Conservation (phyloP, 1,140 invertebrate species). For the Drosophila sucinea region DNA sequence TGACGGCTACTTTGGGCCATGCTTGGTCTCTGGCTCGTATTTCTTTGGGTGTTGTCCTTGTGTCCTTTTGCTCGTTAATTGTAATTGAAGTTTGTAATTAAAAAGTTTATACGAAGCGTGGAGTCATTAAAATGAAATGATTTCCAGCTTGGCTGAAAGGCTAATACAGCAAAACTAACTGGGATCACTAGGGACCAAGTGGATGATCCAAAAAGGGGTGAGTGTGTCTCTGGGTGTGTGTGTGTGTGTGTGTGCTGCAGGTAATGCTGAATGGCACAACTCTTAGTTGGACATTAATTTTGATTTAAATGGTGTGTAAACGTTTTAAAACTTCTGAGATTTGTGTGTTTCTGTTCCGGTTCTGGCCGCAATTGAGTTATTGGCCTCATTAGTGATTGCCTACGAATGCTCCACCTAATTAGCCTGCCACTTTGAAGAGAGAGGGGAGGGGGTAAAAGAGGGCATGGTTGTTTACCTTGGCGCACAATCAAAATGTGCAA, state of each 20-base stretch:
- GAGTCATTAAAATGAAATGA: constrained; percentile 74
- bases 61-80: constrained; percentile 65
- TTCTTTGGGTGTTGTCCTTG: constrained; percentile 16
- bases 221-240: background rate
- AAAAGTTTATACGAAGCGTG: constrained; percentile 73
- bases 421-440: constrained; percentile 2
- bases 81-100: constrained; percentile 81
- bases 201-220: background rate
- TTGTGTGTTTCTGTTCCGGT: constrained; percentile 42
- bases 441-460: background rate
- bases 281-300: constrained; percentile 58
- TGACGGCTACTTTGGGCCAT: constrained; percentile 22
- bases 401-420: constrained; percentile 24
- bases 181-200: constrained; percentile 2
- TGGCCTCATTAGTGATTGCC: constrained; percentile 57
- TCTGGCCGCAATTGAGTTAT: constrained; percentile 71
- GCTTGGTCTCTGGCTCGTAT: constrained; percentile 4
- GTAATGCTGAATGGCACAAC: constrained; percentile 19
- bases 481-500: constrained; percentile 58
- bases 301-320: constrained; percentile 78
- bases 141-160: constrained; percentile 43
- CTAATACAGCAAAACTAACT: constrained; percentile 36
- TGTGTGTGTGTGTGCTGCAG: constrained; percentile 19
- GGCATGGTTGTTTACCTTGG: constrained; percentile 27
- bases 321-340: constrained; percentile 62